phyloP scores from a whole-genome alignment of 2,888 invertebrate species.

The Lochmaea crataegi region DNA sequence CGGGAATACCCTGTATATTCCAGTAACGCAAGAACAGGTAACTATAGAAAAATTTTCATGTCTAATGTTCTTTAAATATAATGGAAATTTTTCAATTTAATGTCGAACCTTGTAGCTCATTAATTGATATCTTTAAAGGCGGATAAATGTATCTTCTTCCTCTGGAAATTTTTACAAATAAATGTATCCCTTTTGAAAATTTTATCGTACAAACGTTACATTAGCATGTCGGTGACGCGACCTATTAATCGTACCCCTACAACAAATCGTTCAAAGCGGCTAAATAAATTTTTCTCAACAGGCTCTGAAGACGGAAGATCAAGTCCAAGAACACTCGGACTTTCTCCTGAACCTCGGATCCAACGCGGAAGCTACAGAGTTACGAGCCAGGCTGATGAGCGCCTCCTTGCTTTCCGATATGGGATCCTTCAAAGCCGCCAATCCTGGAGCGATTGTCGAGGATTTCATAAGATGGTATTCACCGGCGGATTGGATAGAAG shows the following conservation, averaged over 20 bases:
- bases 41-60: too few species aligned
- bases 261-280: too few species aligned
- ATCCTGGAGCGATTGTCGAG: constrained; percentile 89
- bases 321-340: constrained; percentile 91
- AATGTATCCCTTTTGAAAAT: too few species aligned
- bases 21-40: constrained; percentile 90
- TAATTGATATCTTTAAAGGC: too few species aligned
- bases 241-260: too few species aligned
- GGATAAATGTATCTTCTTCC: too few species aligned
- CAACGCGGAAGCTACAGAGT: constrained; percentile 83
- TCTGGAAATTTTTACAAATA: too few species aligned
- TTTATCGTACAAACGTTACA: too few species aligned
- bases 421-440: constrained; percentile 99
- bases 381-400: constrained; percentile 94
- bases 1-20: constrained; percentile 81
- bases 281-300: background rate
- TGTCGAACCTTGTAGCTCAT: background rate
- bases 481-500: constrained; percentile 91
- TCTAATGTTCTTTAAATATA: too few species aligned
- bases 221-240: too few species aligned
- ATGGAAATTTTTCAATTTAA: background rate
- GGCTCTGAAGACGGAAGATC: constrained; percentile 94
- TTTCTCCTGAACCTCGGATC: constrained; percentile 89
- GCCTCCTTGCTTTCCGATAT: constrained; percentile 95
- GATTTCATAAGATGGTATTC: constrained; percentile 99